Evolutionary conservation across 2,888 invertebrate species (phyloP).

Genomic region (Phengaris alcon): DNA sequence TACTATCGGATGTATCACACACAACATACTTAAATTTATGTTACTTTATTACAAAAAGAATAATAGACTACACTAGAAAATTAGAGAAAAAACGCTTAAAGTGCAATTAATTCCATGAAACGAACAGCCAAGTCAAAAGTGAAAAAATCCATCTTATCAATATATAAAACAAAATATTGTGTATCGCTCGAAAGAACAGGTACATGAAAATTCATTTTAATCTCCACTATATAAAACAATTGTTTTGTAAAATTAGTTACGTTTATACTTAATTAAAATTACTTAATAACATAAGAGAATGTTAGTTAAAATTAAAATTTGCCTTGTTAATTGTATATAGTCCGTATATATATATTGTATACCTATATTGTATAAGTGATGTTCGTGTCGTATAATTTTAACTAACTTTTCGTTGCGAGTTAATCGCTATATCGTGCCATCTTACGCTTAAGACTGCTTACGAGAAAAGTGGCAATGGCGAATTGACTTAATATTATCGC

Average conservation of each 20-base stretch:
- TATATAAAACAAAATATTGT: background rate
- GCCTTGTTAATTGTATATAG: constrained; percentile 30
- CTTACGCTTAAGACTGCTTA: constrained; percentile 27
- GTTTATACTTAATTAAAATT: constrained; percentile 23
- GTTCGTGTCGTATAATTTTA: constrained; percentile 22
- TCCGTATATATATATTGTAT: constrained; percentile 21
- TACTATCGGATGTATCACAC: background rate
- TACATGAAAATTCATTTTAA: background rate
- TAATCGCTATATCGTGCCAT: constrained; percentile 20
- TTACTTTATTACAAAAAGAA: constrained; percentile 12
- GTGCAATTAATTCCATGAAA: background rate
- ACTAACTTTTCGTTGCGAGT: constrained; percentile 22
- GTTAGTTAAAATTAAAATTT: constrained; percentile 30
- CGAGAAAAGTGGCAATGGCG: background rate
- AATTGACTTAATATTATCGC: background rate
- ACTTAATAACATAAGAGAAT: constrained; percentile 27
- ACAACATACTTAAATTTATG: background rate
- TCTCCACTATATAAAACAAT: background rate
- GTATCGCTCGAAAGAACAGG: background rate
- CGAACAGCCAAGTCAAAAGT: background rate
- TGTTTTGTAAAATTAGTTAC: constrained; percentile 20
- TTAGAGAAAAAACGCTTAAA: background rate
- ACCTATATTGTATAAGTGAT: constrained; percentile 11
- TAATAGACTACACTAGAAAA: background rate
- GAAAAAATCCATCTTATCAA: background rate